Base-by-base conservation (phyloP, 2,113 vertebrate species). In the Prinia subflava region DNA sequence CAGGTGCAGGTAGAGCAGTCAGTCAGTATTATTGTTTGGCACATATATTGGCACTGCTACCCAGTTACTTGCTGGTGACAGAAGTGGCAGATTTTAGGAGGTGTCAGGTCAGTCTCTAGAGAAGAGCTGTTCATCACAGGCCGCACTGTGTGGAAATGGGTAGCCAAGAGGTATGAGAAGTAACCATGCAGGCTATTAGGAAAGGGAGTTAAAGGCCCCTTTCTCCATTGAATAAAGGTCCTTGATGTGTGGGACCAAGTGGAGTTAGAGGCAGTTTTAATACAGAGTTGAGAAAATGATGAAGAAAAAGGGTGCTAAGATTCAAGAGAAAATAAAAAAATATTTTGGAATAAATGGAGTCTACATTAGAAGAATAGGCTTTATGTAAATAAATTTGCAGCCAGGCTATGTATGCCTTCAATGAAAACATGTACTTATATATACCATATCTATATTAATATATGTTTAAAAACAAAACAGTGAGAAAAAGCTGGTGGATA, bases 101-200 rank as follows among this genome's bases (percentile, higher is more conserved):
- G 39, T 42, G 25, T 69, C 37, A 30, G 7, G 20, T 73, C 19
- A 15, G 16, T 49, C 35, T 70, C 18, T 68, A 2, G 5, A 50
- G 31, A 68, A 56, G 49, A 82, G 70, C 22, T 68, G 57, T 44
- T 93, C 4, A 1, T 87, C 78, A 23, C 47, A 52, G 62, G 27
- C 56, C 23, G 4, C 0, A 0, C 67, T 64, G 7, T 20, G 2
- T 46, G 46, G 23, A 65, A 76, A 30, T 4, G 16, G 8, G 27
- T 59, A 82, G 39, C 28, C 63, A 39, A n/a, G 41, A 49, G 44
- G 8, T 64, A 11, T 41, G 30, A 55, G 52, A 68, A 64, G 25
- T 79, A 87, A 52, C 20, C 20, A 13, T 31, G 13, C 6, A 39
- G 44, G 24, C 17, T 68, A 1, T 46, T 85, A 24, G 35, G 39